Conservation (phyloP, 2,113 vertebrate species). For the Bostrychus sinensis region DNA sequence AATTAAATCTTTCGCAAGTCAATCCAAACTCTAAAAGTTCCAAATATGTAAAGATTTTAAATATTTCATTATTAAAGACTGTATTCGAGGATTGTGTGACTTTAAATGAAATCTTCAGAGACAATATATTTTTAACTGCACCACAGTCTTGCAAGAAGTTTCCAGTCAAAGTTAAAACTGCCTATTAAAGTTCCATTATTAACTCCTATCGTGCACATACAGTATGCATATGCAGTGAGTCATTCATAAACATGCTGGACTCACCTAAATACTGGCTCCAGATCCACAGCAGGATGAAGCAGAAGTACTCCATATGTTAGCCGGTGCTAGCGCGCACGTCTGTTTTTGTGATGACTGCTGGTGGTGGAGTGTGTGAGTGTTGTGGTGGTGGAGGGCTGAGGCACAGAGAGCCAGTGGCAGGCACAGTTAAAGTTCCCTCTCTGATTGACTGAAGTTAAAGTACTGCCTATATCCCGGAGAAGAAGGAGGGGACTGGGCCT, state of each 20-base stretch:
- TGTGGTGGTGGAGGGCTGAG: slow-evolving; percentile 48
- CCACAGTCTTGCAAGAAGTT: slow-evolving; percentile 33
- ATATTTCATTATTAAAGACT: no score
- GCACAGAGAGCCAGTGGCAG: slow-evolving; percentile 75
- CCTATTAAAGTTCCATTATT: slow-evolving; percentile 30
- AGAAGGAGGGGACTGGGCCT: slow-evolving; percentile 87
- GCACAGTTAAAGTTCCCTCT: slow-evolving; percentile 72
- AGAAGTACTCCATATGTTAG: slow-evolving; percentile 86
- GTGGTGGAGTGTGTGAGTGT: slow-evolving; percentile 37
- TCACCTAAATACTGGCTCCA: slow-evolving; percentile 89
- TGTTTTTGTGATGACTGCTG: slow-evolving; percentile 48
- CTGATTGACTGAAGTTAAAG: slow-evolving; percentile 80
- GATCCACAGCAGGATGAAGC: slow-evolving; percentile 86
- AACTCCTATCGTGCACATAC: no score
- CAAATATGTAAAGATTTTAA: no score
- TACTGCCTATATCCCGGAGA: slow-evolving; percentile 81
- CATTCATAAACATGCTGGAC: slow-evolving; percentile 46
- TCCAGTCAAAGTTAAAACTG: slow-evolving; percentile 27
- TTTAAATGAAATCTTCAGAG: slow-evolving; percentile 1
- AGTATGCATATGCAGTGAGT: no score
- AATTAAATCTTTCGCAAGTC: no score
- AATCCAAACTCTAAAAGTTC: no score
- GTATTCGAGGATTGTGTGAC: no score
- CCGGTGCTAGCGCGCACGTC: slow-evolving; percentile 46
- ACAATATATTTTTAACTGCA: slow-evolving; percentile 19